phyloP scores from a whole-genome alignment of 2,888 invertebrate species.

The Palloptera scutellata region DNA sequence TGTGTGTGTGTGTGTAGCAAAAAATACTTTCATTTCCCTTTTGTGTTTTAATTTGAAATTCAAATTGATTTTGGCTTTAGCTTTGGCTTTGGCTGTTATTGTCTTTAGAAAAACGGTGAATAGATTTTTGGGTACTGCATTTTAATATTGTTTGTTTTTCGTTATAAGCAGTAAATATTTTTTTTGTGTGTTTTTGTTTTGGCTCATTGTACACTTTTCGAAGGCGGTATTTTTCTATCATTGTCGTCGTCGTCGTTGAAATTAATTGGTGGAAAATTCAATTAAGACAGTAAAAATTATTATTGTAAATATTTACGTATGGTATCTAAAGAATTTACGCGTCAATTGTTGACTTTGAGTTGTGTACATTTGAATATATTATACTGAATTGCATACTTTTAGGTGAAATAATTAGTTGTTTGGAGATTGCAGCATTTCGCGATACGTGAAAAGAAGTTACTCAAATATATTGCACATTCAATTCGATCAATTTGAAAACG shows the following conservation, averaged over 20 bases:
- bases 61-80: slow-evolving; percentile 49
- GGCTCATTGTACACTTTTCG: too few species aligned
- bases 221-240: too few species aligned
- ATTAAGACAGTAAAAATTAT: slow-evolving; percentile 26
- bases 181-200: too few species aligned
- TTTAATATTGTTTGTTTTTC: slow-evolving; percentile 27
- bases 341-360: too few species aligned
- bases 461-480: too few species aligned
- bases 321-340: neutral
- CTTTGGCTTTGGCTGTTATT: slow-evolving; percentile 42
- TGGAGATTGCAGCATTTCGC: too few species aligned
- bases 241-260: neutral
- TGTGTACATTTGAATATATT: slow-evolving; percentile 14
- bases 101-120: neutral
- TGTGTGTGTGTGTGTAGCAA: neutral
- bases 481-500: too few species aligned
- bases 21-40: neutral
- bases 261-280: slow-evolving; percentile 35
- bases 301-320: slow-evolving; percentile 13
- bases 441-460: too few species aligned
- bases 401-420: too few species aligned
- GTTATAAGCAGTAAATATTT: slow-evolving; percentile 5
- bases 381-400: too few species aligned
- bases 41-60: slow-evolving; percentile 48
- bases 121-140: neutral